Evolutionary conservation across 2,113 vertebrate species (phyloP).

Genomic region (Hemichromis elongatus): DNA sequence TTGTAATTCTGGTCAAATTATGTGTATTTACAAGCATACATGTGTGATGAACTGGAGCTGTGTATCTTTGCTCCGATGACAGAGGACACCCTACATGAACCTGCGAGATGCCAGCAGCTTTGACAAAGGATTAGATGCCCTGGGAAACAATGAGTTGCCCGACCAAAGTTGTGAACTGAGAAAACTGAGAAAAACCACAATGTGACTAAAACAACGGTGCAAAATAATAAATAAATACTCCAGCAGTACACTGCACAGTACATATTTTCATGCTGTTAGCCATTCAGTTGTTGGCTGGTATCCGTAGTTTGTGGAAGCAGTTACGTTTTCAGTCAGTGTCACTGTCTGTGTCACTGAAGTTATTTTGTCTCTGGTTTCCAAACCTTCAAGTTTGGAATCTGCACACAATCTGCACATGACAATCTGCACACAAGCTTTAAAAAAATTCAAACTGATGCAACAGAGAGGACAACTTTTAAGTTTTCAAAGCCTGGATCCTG

Average conservation of each 20-base stretch:
- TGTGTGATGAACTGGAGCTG: not conserved
- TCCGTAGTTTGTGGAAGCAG: not conserved
- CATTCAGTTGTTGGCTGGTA: not conserved
- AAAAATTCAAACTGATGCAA: not conserved
- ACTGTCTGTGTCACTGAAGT: not conserved
- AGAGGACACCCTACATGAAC: not conserved
- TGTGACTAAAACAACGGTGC: not conserved
- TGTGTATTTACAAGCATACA: not conserved
- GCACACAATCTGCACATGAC: no score
- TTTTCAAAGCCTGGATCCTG: not conserved
- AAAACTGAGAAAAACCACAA: not conserved
- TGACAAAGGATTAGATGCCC: not conserved
- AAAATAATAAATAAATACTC: not conserved
- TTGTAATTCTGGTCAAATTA: not conserved
- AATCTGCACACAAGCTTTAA: no score
- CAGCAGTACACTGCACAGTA: not conserved
- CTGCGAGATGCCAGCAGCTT: accelerated
- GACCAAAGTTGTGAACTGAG: not conserved
- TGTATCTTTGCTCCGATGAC: not conserved
- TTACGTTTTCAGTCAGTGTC: not conserved
- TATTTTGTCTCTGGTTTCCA: not conserved
- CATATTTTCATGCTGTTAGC: not conserved
- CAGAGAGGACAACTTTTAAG: not conserved
- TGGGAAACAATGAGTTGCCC: not conserved
- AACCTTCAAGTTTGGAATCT: no score